These are phyloP conservation scores for Anguilla obscura DNA, from an alignment of 2,797 vertebrate genomes.

Conservation along the genomic window DNA sequence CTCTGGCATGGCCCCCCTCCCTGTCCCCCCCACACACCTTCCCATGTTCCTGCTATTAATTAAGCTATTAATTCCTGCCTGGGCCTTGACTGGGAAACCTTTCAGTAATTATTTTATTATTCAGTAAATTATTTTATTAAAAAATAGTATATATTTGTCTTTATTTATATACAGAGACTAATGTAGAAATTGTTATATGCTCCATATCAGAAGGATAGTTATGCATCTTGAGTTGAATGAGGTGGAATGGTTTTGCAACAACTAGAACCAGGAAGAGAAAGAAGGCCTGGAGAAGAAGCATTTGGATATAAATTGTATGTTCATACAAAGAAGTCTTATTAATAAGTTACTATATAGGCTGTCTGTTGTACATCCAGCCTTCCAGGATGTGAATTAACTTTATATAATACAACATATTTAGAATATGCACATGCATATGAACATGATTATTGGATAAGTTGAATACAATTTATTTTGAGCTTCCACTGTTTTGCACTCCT, in stretches of 20 bases:
- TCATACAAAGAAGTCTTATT: too few relatives aligned
- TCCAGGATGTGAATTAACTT: too few relatives aligned
- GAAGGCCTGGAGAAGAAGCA: too few relatives aligned
- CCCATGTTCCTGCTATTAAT: neutral
- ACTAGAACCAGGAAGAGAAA: too few relatives aligned
- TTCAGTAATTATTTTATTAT: neutral
- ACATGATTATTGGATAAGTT: too few relatives aligned
- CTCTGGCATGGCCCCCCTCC: neutral
- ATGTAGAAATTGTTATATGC: neutral
- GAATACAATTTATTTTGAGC: too few relatives aligned
- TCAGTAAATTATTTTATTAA: neutral
- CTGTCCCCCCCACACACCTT: neutral
- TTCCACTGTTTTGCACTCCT: too few relatives aligned
- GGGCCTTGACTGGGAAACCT: neutral
- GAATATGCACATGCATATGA: too few relatives aligned
- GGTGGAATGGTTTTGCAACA: neutral
- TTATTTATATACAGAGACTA: neutral
- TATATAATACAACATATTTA: too few relatives aligned
- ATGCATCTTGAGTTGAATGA: neutral
- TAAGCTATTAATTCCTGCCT: neutral
- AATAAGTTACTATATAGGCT: too few relatives aligned
- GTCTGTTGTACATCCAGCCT: too few relatives aligned
- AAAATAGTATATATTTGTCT: neutral
- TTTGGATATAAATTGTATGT: too few relatives aligned
- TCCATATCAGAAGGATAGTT: neutral